Percentiles rank a stretch among this genome's conserved stretches.
These are phyloP conservation scores for Ameiurus melas DNA, from an alignment of 2,113 vertebrate genomes.

Conservation along the genomic window DNA sequence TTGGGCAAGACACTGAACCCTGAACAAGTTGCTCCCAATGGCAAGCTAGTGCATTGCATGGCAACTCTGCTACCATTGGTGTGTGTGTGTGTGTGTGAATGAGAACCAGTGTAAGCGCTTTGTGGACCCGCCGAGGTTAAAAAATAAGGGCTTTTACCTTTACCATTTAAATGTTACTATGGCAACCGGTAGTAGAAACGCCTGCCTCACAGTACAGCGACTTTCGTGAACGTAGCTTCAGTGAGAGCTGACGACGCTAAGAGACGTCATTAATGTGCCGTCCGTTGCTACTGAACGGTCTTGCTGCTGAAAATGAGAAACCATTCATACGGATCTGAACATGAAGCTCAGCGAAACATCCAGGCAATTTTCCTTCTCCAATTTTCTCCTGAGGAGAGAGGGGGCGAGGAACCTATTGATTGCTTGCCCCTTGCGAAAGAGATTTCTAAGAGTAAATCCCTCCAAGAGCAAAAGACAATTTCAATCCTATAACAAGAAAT, in stretches of 20 bases:
- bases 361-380: slow-evolving; percentile 8
- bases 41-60: no score
- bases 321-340: not conserved
- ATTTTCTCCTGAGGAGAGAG: not conserved
- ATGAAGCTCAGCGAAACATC: not conserved
- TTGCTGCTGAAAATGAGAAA: not conserved
- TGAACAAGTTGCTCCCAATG: no score
- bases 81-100: no score
- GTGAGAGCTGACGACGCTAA: not conserved
- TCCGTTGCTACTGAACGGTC: not conserved
- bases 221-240: no score
- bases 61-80: no score
- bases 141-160: no score
- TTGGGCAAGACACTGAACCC: no score
- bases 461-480: slow-evolving; percentile 8
- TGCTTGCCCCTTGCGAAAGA: not conserved
- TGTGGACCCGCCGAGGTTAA: no score
- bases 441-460: slow-evolving; percentile 1
- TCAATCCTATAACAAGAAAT: not conserved
- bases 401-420: not conserved
- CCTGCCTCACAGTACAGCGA: no score
- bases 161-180: no score
- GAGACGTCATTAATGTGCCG: not conserved
- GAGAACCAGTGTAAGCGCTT: no score
- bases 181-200: no score